Evolutionary conservation across 2,888 invertebrate genomes (phyloP).

Genomic region (Tiphia femorata): DNA sequence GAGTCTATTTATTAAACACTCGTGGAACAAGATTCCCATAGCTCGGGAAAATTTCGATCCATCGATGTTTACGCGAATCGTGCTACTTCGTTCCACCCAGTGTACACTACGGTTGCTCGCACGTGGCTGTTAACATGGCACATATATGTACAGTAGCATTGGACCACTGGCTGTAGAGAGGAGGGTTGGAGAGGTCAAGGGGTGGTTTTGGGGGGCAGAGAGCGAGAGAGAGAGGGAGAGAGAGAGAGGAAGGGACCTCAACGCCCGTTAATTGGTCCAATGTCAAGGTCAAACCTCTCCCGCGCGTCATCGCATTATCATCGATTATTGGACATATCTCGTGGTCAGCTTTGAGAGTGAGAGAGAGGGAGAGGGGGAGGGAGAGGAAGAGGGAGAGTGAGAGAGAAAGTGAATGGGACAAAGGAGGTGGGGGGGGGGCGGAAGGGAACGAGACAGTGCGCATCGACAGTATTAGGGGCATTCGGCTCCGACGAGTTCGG

Average conservation of each 20-base stretch:
- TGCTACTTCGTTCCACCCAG: constrained; percentile 44
- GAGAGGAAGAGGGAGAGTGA: background rate
- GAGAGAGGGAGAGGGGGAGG: background rate
- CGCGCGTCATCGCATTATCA: constrained; percentile 65
- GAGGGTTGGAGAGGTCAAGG: constrained; percentile 34
- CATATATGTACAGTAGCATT: constrained; percentile 53
- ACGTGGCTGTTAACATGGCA: constrained; percentile 48
- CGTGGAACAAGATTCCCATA: background rate
- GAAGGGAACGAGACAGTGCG: constrained; percentile 1
- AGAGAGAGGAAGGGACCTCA: constrained; percentile 57
- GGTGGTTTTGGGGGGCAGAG: too few species aligned
- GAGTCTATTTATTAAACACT: background rate
- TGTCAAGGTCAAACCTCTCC: constrained; percentile 67
- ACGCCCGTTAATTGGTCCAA: constrained; percentile 67
- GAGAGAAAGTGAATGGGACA: constrained; percentile 12
- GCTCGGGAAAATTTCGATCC: background rate
- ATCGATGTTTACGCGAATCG: too few species aligned
- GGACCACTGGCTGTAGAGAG: constrained; percentile 43
- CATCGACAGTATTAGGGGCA: background rate
- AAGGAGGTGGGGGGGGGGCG: constrained; percentile 12
- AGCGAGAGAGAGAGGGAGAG: constrained; percentile 22
- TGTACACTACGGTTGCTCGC: constrained; percentile 45
- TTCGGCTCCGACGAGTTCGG: too few species aligned
- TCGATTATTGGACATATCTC: constrained; percentile 62
- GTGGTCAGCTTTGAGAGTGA: constrained; percentile 33